Percentiles rank a stretch among this genome's conserved stretches.
Conservation (phyloP, 2,113 vertebrate species). For the Lynx canadensis region DNA sequence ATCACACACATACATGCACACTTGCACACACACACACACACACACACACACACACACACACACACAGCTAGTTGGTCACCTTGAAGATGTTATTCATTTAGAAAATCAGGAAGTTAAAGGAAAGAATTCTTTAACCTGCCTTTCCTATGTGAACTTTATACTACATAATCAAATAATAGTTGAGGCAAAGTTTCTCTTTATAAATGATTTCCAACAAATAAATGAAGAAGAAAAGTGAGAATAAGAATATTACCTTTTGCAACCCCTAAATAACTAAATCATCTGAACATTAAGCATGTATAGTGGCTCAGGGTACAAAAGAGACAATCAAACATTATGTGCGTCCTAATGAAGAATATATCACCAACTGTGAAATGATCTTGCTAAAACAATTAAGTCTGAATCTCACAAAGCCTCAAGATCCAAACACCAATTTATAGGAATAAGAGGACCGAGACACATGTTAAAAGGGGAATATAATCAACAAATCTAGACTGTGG, state of each 20-base stretch:
- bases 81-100: conserved; percentile 22
- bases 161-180: neutral
- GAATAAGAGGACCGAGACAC: neutral
- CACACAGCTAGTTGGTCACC: neutral
- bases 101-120: conserved; percentile 11
- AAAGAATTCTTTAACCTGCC: neutral
- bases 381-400: neutral
- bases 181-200: neutral
- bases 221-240: neutral
- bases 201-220: neutral
- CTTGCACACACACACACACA: accelerated
- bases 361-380: neutral
- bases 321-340: neutral
- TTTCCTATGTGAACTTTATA: neutral
- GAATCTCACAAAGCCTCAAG: neutral
- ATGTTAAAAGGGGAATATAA: neutral
- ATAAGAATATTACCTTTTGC: neutral
- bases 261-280: neutral
- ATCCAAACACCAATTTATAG: neutral
- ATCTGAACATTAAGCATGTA: neutral
- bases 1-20: accelerated
- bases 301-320: neutral
- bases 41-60: neutral
- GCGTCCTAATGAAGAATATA: neutral
- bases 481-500: neutral